Evolutionary conservation across 2,113 vertebrate genomes (phyloP), one percentile per base, ranked within the genome.

Genomic region (Carassius auratus): DNA sequence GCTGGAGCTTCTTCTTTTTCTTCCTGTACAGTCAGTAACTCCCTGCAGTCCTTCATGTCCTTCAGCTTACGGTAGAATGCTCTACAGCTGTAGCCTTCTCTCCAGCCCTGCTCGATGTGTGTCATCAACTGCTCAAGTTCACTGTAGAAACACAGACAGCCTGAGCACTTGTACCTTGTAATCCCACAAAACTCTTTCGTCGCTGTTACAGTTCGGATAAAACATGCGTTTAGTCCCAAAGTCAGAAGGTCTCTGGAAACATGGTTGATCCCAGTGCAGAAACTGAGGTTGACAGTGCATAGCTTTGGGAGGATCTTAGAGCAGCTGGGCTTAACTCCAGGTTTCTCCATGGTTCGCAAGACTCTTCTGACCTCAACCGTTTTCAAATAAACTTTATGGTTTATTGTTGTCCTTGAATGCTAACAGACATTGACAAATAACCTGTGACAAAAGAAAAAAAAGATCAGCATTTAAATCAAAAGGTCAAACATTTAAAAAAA

Each of bases 41-140:
- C 4, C 61, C 48, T 38, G 13, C 48, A 48, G 62, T 87, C 81
- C 15, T 81, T 45, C 45, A 86, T 88, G 74, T 15, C 57, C 81
- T 79, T 89, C 55, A 88, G 84, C 62, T 86, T 85, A 17, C 19
- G 19, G 85, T 82, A 88, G 76, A 90, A 89, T 5, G 76, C 80
- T 75, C 19, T 66, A 78, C 83, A 90, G 84, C 85, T 88, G 88
- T 88, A 88, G 45, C 86, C 80, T 7, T 88, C 80, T 48, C n/a
- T 81, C 86, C 87, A 87, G 74, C 85, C 87, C 26, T 79, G 69
- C 55, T 77, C 13, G 13, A 87, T 69, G 61, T 90, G 88, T 8
- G 59, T 26, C 81, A 84, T 76, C 52, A 88, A 86, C 21, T 36
- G 30, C n/a, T 33, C 52, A 77, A 87, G 42, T 7, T 68, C 33